These are phyloP conservation scores for Xanthia togata DNA, from an alignment of 2,888 invertebrate genomes.

Conservation along the genomic window DNA sequence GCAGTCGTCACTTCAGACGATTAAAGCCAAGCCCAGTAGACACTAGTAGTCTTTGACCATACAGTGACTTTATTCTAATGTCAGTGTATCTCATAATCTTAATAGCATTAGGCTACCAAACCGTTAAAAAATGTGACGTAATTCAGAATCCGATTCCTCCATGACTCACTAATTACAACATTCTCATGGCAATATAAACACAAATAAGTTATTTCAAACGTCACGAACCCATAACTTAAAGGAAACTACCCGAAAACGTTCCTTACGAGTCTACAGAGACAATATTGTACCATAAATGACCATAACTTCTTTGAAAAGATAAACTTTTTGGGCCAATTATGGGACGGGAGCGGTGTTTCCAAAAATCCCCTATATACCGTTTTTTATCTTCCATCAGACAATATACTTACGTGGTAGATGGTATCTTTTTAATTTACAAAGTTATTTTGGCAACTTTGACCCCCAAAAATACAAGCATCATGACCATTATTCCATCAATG, in stretches of 20 bases:
- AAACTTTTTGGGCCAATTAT: conserved; percentile 86
- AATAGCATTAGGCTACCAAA: conserved; percentile 14
- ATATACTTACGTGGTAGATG: conserved; percentile 84
- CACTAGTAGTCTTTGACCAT: background rate
- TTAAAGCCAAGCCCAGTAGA: background rate
- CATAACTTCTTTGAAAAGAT: conserved; percentile 88
- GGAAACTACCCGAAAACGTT: conserved; percentile 69
- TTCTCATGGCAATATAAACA: conserved; percentile 74
- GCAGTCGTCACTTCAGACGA: too few species aligned
- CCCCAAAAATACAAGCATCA: background rate
- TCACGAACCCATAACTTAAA: conserved; percentile 83
- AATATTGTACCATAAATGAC: conserved; percentile 82
- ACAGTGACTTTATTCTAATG: background rate
- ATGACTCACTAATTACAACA: conserved; percentile 72
- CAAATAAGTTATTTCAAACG: conserved; percentile 68
- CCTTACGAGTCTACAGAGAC: conserved; percentile 77
- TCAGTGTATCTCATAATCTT: conserved; percentile 38
- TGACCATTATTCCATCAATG: accelerated
- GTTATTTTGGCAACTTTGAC: conserved; percentile 18
- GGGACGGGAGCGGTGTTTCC: conserved; percentile 85
- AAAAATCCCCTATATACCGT: conserved; percentile 83
- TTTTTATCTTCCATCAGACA: conserved; percentile 85
- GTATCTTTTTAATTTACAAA: conserved; percentile 79
- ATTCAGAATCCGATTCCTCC: conserved; percentile 43
- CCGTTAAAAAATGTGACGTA: conserved; percentile 40